Evolutionary conservation across 2,113 vertebrate species (phyloP), one percentile per base, ranked within the genome.

Genomic region (Circaetus gallicus): DNA sequence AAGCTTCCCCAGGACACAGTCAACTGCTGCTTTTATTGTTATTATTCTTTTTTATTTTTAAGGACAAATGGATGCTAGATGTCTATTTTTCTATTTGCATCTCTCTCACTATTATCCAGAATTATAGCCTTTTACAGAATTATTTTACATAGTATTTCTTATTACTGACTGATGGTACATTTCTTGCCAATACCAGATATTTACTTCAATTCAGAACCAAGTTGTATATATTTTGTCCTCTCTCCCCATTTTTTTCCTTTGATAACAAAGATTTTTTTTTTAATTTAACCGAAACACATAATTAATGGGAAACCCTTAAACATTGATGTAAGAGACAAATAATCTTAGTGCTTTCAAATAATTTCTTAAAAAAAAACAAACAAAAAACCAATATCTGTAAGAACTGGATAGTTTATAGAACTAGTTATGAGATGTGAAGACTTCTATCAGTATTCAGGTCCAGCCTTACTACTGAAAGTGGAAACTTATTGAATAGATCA

Each of bases 1-100:
- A 96, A 94, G 94, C 59, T 91, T 94, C 83, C 80, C 26, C 53
- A 95, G 86, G 80, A 97, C 50, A 43, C 32, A 88, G 56, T 65
- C 74, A 93, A 93, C 34, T 93, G 36, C 32, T 87, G 55, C 82
- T 97, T 89, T 84, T 90, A 74, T 90, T 72, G 55, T 10, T 82
- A 56, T 0, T 85, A 38, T 7, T 55, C 5, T 13, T 24, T 16
- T 70, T 59, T 42, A 28, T 40, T 88, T 70, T 89, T 66, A 87
- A 95, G 82, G 84, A 92, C 63, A 93, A 94, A 52, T 66, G 55
- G 19, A 63, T 97, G 59, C 71, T 90, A 81, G 40, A 89, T 29
- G 50, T 34, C 14, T 52, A 21, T 42, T 72, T 97, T 97, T 67
- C 93, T 96, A 85, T 95, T 97, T 73, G 36, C 79, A 52, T 55